phyloP scores from a whole-genome alignment of 2,888 invertebrate species.

The Drosophila ochracea region DNA sequence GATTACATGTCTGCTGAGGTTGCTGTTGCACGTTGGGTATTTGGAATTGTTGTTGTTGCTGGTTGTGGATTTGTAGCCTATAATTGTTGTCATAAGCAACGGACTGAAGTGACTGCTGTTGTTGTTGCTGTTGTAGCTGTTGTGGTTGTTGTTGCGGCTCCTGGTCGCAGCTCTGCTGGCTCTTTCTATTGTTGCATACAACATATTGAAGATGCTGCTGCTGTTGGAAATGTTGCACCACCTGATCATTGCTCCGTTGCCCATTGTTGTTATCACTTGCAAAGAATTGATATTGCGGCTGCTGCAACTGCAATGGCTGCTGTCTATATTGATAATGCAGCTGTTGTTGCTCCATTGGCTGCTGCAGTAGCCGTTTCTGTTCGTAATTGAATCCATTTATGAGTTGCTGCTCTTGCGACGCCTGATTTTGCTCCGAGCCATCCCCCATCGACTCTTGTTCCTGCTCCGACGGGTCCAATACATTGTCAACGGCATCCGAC shows the following conservation, averaged over 20 bases:
- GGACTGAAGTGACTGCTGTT: too few species aligned
- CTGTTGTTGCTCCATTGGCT: not conserved
- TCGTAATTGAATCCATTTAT: not conserved
- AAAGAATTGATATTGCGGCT: not conserved
- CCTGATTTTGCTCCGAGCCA: not conserved
- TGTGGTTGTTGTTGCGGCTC: not conserved
- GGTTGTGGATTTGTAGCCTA: too few species aligned
- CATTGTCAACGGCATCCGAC: not conserved
- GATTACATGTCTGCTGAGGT: too few species aligned
- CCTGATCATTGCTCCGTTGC: too few species aligned
- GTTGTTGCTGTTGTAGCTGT: too few species aligned
- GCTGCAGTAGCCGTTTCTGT: not conserved
- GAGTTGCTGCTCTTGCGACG: not conserved
- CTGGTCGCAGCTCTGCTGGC: not conserved
- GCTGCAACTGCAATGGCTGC: not conserved
- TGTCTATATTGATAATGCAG: not conserved
- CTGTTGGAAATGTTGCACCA: not conserved
- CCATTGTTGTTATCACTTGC: not conserved
- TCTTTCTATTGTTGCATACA: not conserved
- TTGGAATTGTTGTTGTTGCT: too few species aligned
- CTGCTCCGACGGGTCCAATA: not conserved
- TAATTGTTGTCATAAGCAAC: too few species aligned
- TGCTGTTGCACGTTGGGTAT: too few species aligned
- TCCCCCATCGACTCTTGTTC: not conserved
- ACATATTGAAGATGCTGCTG: not conserved